Conservation (phyloP, 1,140 invertebrate species). For the Achroia grisella region DNA sequence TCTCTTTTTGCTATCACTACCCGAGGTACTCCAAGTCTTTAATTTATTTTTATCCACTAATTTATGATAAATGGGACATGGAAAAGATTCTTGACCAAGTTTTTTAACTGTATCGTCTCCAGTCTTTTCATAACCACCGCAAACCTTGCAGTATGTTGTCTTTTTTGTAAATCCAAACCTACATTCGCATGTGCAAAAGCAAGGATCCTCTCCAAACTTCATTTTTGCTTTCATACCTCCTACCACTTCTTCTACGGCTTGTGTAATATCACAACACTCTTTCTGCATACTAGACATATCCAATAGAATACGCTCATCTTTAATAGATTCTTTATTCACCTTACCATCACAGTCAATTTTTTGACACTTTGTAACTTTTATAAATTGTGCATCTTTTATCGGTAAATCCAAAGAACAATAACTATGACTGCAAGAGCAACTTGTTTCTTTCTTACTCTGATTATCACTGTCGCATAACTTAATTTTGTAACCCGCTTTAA, state of each 20-base stretch:
- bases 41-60: constrained; percentile 48
- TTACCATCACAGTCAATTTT: constrained; percentile 31
- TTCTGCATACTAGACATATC: constrained; percentile 28
- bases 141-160: constrained; percentile 55
- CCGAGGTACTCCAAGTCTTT: constrained; percentile 41
- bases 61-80: constrained; percentile 58
- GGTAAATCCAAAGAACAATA: constrained; percentile 31
- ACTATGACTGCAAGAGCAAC: constrained; percentile 20
- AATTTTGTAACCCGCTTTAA: constrained; percentile 22
- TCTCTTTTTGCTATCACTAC: constrained; percentile 43
- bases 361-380: constrained; percentile 37
- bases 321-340: constrained; percentile 22
- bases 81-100: constrained; percentile 27
- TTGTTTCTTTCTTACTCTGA: constrained; percentile 18
- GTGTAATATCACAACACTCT: constrained; percentile 33
- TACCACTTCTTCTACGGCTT: constrained; percentile 35
- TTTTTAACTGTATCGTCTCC: constrained; percentile 38
- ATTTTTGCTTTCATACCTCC: constrained; percentile 39
- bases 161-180: constrained; percentile 52
- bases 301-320: constrained; percentile 36
- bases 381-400: constrained; percentile 18
- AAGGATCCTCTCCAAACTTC: constrained; percentile 40
- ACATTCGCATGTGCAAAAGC: constrained; percentile 61
- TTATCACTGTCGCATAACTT: constrained; percentile 34
- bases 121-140: constrained; percentile 48